Base-by-base conservation (phyloP, 1,140 invertebrate genomes). In the Trichomalopsis sarcophagae region DNA sequence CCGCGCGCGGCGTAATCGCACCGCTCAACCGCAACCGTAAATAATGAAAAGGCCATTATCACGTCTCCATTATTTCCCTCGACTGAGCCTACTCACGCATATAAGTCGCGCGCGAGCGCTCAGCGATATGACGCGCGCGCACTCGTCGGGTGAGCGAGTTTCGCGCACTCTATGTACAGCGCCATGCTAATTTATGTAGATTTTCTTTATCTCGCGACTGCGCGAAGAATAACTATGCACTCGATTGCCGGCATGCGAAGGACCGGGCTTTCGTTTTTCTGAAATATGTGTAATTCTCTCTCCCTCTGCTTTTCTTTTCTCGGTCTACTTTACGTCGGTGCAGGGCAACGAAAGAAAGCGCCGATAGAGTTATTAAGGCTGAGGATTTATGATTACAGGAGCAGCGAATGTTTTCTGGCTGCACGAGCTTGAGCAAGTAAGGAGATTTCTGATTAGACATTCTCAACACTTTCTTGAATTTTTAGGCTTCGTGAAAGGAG, bases 161-260 rank as follows among this genome's bases (percentile, higher is more conserved):
- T 71, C 33, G 76, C 68, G 71, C 27, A 55, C 23, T 40, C 47
- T 17, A 13, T 62, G 66, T 78, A 33, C 23, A n/a, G 55, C 55
- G 17, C 55, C 83, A 69, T 77, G 79, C 79, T 85, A 81, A 85
- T 85, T 85, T 85, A 81, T 77, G 79, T 4, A 69, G 62, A 85
- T 85, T 85, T 81, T 33, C 79, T 81, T 85, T 85, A 85, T 81
- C 62, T 81, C 23, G 1, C 4, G 33, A 7, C 36, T 1, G 14
- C 62, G 30, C 75, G 66, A 84, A 71, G 68, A 84, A 79, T 84
- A 79, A 74, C 44, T 40, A 27, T 33, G 44, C 73, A 50, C 62
- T 84, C 82, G 30, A 82, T 75, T 75, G 36, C 50, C 73, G 73
- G 21, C 30, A 36, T 33, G 13, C 23, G 55, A 50, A n/a, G n/a